Base-by-base conservation (phyloP, 1,140 invertebrate genomes). In the Achroia grisella region DNA sequence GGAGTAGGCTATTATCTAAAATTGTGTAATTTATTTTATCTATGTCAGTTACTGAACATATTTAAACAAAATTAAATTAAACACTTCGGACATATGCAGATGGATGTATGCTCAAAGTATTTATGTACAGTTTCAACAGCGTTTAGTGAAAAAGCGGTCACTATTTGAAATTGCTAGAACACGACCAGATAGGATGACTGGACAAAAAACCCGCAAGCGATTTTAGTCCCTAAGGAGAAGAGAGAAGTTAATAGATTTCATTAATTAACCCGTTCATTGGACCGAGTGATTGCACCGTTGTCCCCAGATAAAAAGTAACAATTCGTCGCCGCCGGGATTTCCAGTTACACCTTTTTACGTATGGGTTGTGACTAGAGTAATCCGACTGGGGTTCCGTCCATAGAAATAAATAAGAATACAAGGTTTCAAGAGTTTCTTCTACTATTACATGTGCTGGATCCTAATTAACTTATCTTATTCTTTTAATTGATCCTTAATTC, bases 191-290 rank as follows among this genome's bases (percentile, higher is more conserved):
- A 64, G 46, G 65, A 71, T 78, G 69, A 75, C 62, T 49, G 51
- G 56, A 65, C 71, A 73, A 77, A 81, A 78, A 82, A 74, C 53
- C 41, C 57, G 48, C 60, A 56, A 72, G 61, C 69, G 55, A 70
- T 68, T 72, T 59, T 45, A 42, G 50, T 62, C 74, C 63, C 66
- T 65, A 67, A 65, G 67, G 75, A 72, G 65, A 52, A 54, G 66
- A 68, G 60, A 44, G 65, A 69, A 72, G 75, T 81, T 84, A 84
- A 80, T 84, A 80, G 80, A 84, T 84, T 84, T 80, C 80, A 77
- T 79, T 84, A 84, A 84, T 84, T 84, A 84, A 82, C 80, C 63
- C 74, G 80, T 78, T 75, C 80, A 79, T 46, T 80, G 80, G 71
- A 74, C 76, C 80, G 74, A 47, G 68, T 82, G 72, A 84, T 84